Conservation (phyloP, 2,797 vertebrate species). For the Dryobates pubescens region DNA sequence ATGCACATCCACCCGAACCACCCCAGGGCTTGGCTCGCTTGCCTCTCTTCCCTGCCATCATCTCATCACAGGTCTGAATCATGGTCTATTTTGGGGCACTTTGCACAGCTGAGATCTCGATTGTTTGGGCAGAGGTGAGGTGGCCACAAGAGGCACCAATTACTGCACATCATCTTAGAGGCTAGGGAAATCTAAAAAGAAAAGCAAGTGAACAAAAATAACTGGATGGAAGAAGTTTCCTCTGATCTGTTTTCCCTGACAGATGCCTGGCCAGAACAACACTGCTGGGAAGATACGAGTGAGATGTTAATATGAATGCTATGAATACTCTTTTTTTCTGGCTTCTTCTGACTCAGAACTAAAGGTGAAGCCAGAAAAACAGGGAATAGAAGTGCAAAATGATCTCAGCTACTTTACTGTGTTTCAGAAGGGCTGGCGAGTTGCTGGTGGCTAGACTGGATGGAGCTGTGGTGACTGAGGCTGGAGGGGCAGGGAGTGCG, state of each 20-base stretch:
- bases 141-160: slow-evolving; percentile 35
- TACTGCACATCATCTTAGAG: slow-evolving; percentile 30
- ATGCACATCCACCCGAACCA: not conserved
- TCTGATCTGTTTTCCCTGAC: not conserved
- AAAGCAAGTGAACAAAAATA: slow-evolving; percentile 56
- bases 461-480: not conserved
- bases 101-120: not conserved
- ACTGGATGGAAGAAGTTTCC: slow-evolving; percentile 19
- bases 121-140: slow-evolving; percentile 38
- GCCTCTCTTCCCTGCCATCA: not conserved
- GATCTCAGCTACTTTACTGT: not conserved
- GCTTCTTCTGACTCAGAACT: not conserved
- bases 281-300: not conserved
- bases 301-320: not conserved
- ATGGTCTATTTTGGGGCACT: slow-evolving; percentile 14
- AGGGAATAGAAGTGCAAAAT: not conserved
- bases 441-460: not conserved
- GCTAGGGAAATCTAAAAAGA: slow-evolving; percentile 23
- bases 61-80: slow-evolving; percentile 24
- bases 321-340: not conserved
- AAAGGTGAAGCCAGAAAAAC: not conserved
- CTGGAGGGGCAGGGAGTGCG: rapidly evolving
- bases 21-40: not conserved
- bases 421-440: not conserved
- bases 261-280: slow-evolving; percentile 18